Conservation (phyloP, 1,140 invertebrate species). For the Penaeus chinensis region DNA sequence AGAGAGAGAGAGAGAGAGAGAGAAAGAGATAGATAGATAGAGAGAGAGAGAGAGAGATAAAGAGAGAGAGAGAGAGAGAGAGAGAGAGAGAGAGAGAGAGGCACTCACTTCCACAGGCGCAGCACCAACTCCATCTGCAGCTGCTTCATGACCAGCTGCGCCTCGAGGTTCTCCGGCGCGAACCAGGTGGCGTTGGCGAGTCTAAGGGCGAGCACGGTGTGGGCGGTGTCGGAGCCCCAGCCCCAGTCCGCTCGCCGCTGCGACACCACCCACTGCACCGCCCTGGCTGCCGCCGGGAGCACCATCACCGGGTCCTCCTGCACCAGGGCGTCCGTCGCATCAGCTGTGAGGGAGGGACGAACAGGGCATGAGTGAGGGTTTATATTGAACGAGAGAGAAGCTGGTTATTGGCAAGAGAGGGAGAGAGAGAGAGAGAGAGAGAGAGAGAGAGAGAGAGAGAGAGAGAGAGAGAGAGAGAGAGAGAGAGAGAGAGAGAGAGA, state of each 20-base stretch:
- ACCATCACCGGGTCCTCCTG: slow-evolving; percentile 55
- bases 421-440: background rate
- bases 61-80: too few species aligned
- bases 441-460: slow-evolving; percentile 2
- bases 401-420: background rate
- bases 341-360: background rate
- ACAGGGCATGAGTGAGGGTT: background rate
- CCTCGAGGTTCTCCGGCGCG: slow-evolving; percentile 71
- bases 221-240: slow-evolving; percentile 65
- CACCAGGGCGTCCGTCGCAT: background rate
- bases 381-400: background rate
- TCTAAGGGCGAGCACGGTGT: slow-evolving; percentile 65
- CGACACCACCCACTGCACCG: slow-evolving; percentile 52
- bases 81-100: too few species aligned
- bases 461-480: background rate
- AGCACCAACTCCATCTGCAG: slow-evolving; percentile 85
- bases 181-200: slow-evolving; percentile 63
- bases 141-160: slow-evolving; percentile 82
- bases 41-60: too few species aligned
- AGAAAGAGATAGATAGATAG: too few species aligned
- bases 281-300: slow-evolving; percentile 58
- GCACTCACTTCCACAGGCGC: slow-evolving; percentile 79
- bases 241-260: slow-evolving; percentile 62
- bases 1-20: too few species aligned
- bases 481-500: background rate